These are phyloP conservation scores for Monarcha castaneiventris DNA, from an alignment of 2,113 vertebrate species.

Conservation along the genomic window DNA sequence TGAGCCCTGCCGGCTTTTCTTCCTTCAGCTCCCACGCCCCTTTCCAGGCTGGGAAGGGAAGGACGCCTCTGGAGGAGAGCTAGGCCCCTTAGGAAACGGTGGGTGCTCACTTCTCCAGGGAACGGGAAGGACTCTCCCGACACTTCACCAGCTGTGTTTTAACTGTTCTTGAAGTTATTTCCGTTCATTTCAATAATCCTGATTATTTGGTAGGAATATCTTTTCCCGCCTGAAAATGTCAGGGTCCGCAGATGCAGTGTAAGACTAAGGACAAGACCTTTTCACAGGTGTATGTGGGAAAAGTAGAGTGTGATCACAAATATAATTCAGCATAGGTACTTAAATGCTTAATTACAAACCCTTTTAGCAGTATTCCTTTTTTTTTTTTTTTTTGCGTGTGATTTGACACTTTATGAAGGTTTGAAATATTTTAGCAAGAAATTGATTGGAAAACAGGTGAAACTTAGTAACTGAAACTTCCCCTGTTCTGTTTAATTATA, in stretches of 20 bases:
- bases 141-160: fast-evolving
- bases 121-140: not conserved
- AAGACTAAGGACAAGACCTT: not conserved
- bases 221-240: not conserved
- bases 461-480: not conserved
- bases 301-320: not conserved
- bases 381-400: not conserved
- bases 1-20: fast-evolving
- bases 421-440: not conserved
- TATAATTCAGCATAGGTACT: not conserved
- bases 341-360: not conserved
- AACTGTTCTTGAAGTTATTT: not conserved
- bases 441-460: not conserved
- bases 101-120: too few species aligned
- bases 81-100: not conserved
- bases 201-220: not conserved
- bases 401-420: not conserved
- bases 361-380: not conserved
- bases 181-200: not conserved
- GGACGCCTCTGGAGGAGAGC: too few species aligned
- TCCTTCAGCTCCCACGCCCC: too few species aligned
- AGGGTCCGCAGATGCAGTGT: fast-evolving
- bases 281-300: not conserved
- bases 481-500: not conserved
- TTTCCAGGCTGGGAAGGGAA: not conserved